phyloP scores from a whole-genome alignment of 2,113 vertebrate genomes.

The Gymnocephalus cernua region DNA sequence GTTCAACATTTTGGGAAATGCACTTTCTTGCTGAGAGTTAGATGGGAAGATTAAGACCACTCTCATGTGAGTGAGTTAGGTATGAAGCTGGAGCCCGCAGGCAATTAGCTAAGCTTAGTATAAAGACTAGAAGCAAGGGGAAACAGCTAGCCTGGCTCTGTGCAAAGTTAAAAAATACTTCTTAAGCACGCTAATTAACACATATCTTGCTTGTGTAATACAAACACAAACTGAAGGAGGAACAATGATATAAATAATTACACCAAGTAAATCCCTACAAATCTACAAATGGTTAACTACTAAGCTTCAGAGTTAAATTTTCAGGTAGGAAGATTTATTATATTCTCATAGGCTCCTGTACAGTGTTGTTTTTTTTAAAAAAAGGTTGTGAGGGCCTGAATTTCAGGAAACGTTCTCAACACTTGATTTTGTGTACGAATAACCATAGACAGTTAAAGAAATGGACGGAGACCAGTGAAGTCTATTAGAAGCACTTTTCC shows the following conservation, averaged over 20 bases:
- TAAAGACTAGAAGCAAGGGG: neutral
- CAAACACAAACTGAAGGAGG: too few species aligned
- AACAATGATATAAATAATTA: neutral
- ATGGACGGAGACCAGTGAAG: too few species aligned
- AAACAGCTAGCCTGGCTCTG: neutral
- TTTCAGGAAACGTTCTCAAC: neutral
- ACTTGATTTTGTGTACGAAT: slow-evolving; percentile 5
- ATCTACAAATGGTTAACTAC: neutral
- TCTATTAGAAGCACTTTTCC: too few species aligned
- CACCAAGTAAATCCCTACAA: neutral
- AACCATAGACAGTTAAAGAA: too few species aligned
- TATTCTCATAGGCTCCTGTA: neutral
- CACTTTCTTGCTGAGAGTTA: neutral
- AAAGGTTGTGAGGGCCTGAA: neutral
- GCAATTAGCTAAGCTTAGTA: neutral
- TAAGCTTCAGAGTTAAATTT: neutral
- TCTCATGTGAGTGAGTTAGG: neutral
- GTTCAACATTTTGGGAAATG: too few species aligned
- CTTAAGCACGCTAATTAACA: too few species aligned
- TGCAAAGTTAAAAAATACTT: neutral
- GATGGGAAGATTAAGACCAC: neutral
- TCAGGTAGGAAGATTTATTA: neutral
- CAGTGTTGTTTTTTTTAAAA: neutral
- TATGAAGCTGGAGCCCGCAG: slow-evolving; percentile 6
- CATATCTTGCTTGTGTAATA: neutral